Evolutionary conservation across 2,888 invertebrate species (phyloP), one percentile per base, ranked within the genome.

Genomic region (Sclerodermus sp.): DNA sequence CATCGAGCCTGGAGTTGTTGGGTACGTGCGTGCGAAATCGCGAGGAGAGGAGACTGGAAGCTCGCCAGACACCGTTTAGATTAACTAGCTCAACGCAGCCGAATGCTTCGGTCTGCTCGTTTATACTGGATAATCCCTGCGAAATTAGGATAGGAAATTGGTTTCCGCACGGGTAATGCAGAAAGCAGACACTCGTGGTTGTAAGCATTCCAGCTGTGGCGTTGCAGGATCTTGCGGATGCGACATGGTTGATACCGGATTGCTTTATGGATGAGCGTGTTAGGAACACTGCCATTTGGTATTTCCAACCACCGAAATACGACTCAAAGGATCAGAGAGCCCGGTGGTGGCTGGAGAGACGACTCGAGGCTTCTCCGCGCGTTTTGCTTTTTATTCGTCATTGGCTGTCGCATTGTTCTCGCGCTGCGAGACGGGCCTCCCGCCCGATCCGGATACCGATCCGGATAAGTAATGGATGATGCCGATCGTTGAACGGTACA

Each of bases 41-140:
- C 34, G 34, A 34, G 4, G 42, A 23, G 23, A 23, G n/a, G n/a
- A n/a, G 30, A 49, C 61, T 72, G 70, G 73, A 70, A 59, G 49
- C 48, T 43, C 47, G 71, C 72, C 69, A 73, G 70, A 53, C 50
- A 48, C 64, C 65, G 71, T 72, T 34, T 73, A 70, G 67, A 67
- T 68, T 70, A 73, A 72, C 70, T 69, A 70, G 66, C 66, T 68
- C 64, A 58, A 60, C 60, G 60, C 61, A 54, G 47, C 40, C 48
- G 53, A 53, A 56, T 53, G 53, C 56, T 53, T 49, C 31, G 37
- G 45, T 29, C 46, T 43, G 49, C 50, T 41, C 61, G 59, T 62
- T 67, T 66, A 64, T 57, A 51, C 53, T 53, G 60, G 58, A 64
- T 72, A 70, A 72, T 73, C 64, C 68, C 47, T 58, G 47, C 53